A percentile compares a stretch with the other conserved stretches of the same genome.
Conservation (phyloP, 1,140 invertebrate genomes). For the Carposina sasakii region DNA sequence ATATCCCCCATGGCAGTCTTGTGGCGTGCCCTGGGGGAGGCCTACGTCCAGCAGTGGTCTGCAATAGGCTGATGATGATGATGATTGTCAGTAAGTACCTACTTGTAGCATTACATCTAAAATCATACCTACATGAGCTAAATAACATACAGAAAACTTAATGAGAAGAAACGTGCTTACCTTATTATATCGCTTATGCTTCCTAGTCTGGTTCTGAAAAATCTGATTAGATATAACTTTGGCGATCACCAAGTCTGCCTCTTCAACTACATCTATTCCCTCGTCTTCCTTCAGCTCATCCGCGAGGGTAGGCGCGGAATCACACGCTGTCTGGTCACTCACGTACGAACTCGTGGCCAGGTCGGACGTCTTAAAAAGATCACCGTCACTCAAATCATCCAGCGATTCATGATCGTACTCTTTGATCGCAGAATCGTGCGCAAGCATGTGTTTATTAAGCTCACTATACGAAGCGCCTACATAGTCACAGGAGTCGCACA, state of each 20-base stretch:
- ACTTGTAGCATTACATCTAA: too few species aligned
- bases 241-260: constrained; percentile 46
- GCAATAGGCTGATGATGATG: too few species aligned
- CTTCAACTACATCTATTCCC: constrained; percentile 12
- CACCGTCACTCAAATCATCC: not conserved
- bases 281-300: constrained; percentile 6
- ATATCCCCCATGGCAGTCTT: too few species aligned
- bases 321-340: constrained; percentile 12
- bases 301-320: constrained; percentile 5
- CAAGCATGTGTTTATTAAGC: constrained; percentile 28
- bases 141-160: too few species aligned
- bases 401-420: not conserved
- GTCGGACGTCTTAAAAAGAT: too few species aligned
- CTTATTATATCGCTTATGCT: constrained; percentile 41
- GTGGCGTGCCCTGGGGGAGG: too few species aligned
- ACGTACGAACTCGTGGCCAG: too few species aligned
- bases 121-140: too few species aligned
- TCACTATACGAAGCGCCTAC: constrained; percentile 28
- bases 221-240: constrained; percentile 50
- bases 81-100: too few species aligned
- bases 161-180: too few species aligned
- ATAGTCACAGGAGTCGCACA: constrained; percentile 45
- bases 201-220: constrained; percentile 35
- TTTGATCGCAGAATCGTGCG: constrained; percentile 11
- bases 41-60: too few species aligned